A percentile compares a stretch with the other conserved stretches of the same genome.
Evolutionary conservation across 2,888 invertebrate species (phyloP).

Genomic region (Diogma glabrata): DNA sequence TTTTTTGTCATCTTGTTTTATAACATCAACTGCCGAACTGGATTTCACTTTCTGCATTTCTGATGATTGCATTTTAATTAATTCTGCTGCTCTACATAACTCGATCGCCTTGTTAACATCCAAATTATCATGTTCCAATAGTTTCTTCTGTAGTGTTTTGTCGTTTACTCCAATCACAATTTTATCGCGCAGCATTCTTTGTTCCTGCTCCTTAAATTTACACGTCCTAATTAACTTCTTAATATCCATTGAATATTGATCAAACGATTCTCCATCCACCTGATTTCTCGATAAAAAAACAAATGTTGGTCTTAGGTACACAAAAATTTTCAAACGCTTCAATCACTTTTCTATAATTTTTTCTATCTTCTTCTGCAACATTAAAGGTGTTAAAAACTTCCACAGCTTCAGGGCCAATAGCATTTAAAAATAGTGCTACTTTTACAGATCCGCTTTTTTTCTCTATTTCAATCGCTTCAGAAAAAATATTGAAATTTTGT

Average conservation of each 20-base stretch:
- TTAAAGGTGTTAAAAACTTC: conserved; percentile 1
- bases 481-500: neutral
- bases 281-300: conserved; percentile 8
- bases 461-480: neutral
- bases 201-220: conserved; percentile 9
- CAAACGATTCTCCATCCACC: conserved; percentile 10
- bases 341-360: neutral
- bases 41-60: too few species aligned
- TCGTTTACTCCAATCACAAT: conserved; percentile 9
- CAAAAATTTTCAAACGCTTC: conserved; percentile 8
- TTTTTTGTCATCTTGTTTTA: too few species aligned
- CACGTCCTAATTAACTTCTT: conserved; percentile 10
- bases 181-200: conserved; percentile 10
- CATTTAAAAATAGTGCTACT: conserved; percentile 5
- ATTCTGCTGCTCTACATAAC: conserved; percentile 6
- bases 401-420: conserved; percentile 7
- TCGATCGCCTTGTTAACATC: conserved; percentile 1
- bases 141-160: conserved; percentile 3
- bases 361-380: neutral
- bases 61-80: too few species aligned
- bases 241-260: conserved; percentile 11
- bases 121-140: neutral
- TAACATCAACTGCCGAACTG: too few species aligned
- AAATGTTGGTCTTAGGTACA: conserved; percentile 8
- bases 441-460: neutral